Conservation (phyloP, 2,888 invertebrate species). For the Lithophane socia region DNA sequence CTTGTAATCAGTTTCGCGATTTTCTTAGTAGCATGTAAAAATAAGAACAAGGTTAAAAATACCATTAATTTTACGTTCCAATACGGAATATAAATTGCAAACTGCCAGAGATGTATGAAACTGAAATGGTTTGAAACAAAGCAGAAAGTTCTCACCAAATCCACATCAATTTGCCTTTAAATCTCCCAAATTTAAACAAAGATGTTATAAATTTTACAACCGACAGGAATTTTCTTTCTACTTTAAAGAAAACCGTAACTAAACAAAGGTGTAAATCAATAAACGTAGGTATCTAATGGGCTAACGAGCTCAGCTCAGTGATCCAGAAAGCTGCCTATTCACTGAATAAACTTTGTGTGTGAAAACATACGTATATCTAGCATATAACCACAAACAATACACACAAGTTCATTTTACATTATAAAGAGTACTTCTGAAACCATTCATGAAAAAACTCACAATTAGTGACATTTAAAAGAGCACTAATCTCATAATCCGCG, state of each 20-base stretch:
- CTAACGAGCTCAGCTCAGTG: constrained; percentile 56
- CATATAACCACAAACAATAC: constrained; percentile 26
- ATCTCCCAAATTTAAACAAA: constrained; percentile 33
- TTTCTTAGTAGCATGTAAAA: constrained; percentile 14
- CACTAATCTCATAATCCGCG: constrained; percentile 77
- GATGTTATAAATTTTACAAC: constrained; percentile 45
- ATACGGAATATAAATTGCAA: constrained; percentile 24
- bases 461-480: constrained; percentile 82
- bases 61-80: constrained; percentile 29
- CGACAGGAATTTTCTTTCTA: constrained; percentile 42
- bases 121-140: constrained; percentile 24
- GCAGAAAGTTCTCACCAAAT: constrained; percentile 24
- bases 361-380: constrained; percentile 30
- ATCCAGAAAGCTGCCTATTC: constrained; percentile 52
- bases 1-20: neutral
- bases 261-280: constrained; percentile 59
- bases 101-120: constrained; percentile 13
- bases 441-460: constrained; percentile 70
- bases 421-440: constrained; percentile 24
- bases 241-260: constrained; percentile 47
- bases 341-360: constrained; percentile 56
- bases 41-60: constrained; percentile 21
- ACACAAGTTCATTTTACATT: constrained; percentile 24
- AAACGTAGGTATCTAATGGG: constrained; percentile 54
- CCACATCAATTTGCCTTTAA: constrained; percentile 13